Evolutionary conservation across 2,888 invertebrate species (phyloP).

Genomic region (Leistus spinibarbis): DNA sequence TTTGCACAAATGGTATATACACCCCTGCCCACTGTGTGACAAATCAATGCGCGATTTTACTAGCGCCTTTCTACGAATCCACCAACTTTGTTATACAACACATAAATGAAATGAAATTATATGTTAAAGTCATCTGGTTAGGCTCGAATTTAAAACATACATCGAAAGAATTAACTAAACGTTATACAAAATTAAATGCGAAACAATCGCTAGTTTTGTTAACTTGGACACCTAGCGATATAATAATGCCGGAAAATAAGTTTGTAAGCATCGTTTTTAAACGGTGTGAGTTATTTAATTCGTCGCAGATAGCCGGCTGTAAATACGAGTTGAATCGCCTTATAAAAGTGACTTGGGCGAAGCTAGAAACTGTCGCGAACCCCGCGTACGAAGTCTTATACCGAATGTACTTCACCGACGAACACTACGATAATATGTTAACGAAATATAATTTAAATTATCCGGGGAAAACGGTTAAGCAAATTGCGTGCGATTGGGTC

Average conservation of each 20-base stretch:
- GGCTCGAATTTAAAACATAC: conserved; percentile 63
- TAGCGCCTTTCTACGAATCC: conserved; percentile 60
- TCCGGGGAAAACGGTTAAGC: conserved; percentile 43
- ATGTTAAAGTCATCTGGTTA: conserved; percentile 73
- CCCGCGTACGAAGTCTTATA: conserved; percentile 60
- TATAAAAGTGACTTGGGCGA: conserved; percentile 69
- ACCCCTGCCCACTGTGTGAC: conserved; percentile 63
- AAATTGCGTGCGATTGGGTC: conserved; percentile 74
- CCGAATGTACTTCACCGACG: conserved; percentile 59
- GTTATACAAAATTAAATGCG: conserved; percentile 46
- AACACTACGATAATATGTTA: conserved; percentile 62
- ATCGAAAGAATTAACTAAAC: conserved; percentile 53
- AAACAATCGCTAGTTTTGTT: conserved; percentile 63
- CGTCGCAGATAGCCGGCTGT: conserved; percentile 57
- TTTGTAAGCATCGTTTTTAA: conserved; percentile 67
- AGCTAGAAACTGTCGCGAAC: conserved; percentile 61
- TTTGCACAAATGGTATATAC: conserved; percentile 64
- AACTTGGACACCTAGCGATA: conserved; percentile 70
- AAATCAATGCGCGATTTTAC: conserved; percentile 57
- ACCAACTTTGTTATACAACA: conserved; percentile 65
- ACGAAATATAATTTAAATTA: conserved; percentile 50
- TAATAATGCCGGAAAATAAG: conserved; percentile 60
- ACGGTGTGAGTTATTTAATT: conserved; percentile 61
- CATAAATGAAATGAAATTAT: conserved; percentile 64
- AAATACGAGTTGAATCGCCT: conserved; percentile 72